These are phyloP conservation scores for Dissostichus mawsoni DNA, from an alignment of 2,113 vertebrate genomes.

Conservation along the genomic window DNA sequence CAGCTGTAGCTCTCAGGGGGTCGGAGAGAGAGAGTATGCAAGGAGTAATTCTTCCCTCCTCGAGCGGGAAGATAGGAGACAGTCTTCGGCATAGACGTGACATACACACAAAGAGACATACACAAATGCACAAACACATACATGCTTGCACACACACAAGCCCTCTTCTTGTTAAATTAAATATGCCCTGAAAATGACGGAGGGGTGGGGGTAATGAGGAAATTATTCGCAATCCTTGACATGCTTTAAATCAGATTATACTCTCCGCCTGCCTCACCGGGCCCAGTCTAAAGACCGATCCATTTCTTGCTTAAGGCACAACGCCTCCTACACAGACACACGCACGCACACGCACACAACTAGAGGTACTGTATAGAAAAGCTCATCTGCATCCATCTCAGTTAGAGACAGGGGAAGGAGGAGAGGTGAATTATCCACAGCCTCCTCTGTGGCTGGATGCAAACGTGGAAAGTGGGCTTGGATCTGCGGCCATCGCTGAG, in stretches of 20 bases:
- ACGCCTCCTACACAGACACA: slow-evolving; percentile 50
- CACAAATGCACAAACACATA: slow-evolving; percentile 14
- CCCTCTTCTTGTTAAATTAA: slow-evolving; percentile 76
- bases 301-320: slow-evolving; percentile 70
- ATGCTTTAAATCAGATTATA: slow-evolving; percentile 84
- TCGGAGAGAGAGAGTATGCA: slow-evolving; percentile 53
- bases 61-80: slow-evolving; percentile 66
- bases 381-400: slow-evolving; percentile 73
- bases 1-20: slow-evolving; percentile 81
- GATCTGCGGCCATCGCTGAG: slow-evolving; percentile 67
- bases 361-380: slow-evolving; percentile 39
- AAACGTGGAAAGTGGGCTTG: slow-evolving; percentile 54
- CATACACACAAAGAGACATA: slow-evolving; percentile 41
- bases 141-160: slow-evolving; percentile 24
- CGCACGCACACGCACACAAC: slow-evolving; percentile 12
- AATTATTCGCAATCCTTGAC: slow-evolving; percentile 82
- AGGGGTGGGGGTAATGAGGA: slow-evolving; percentile 78
- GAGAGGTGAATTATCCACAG: slow-evolving; percentile 65
- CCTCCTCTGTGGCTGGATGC: slow-evolving; percentile 50
- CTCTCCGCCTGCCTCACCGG: slow-evolving; percentile 64
- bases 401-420: slow-evolving; percentile 63
- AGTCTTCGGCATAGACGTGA: slow-evolving; percentile 58
- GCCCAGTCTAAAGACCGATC: slow-evolving; percentile 70
- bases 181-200: slow-evolving; percentile 78
- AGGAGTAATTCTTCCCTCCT: slow-evolving; percentile 65